Evolutionary conservation across 2,888 invertebrate genomes (phyloP), one percentile per base, ranked within the genome.

Genomic region (Idaea straminata): DNA sequence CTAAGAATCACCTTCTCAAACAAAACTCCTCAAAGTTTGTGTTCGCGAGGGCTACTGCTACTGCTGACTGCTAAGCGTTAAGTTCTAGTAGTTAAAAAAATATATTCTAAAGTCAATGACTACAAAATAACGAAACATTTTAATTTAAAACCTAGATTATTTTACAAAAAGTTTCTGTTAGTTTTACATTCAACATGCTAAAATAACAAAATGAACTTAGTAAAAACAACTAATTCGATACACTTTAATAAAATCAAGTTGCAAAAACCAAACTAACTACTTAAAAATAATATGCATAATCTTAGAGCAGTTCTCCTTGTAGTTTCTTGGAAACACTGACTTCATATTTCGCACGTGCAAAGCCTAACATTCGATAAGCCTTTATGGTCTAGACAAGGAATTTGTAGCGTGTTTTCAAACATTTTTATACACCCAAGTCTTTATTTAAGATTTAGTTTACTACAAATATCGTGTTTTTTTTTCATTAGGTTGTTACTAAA

Each of bases 251-350:
- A 47, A 25, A n/a, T 62, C 61, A 16, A 63, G 34, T 63, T 61
- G 35, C 62, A 47, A 13, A 47, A 47, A 47, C 47, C 47, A 7
- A 47, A 47, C 47, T 47, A 36, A 7, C 6, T 47, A 47, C 7
- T 13, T 47, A 13, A 47, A 7, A 13, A 47, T 47, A 13, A 10
- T 47, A 36, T 5, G 10, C 47, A 10, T 47, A 47, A 47, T 13
- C 47, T 47, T 61, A 15, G 13, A 69, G 65, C 58, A n/a, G 78
- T 66, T 74, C 63, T 66, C 78, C 78, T 77, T 77, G 76, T 62
- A 65, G 64, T 70, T 74, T 76, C 70, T 35, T 60, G 63, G 71
- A 71, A 74, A 64, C 64, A 16, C 38, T 64, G 64, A 64, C 59
- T 25, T 64, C 61, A 62, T 47, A 35, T 7, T 57, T n/a, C 35